Evolutionary conservation across 2,113 vertebrate genomes (phyloP).

Genomic region (Etheostoma cragini): DNA sequence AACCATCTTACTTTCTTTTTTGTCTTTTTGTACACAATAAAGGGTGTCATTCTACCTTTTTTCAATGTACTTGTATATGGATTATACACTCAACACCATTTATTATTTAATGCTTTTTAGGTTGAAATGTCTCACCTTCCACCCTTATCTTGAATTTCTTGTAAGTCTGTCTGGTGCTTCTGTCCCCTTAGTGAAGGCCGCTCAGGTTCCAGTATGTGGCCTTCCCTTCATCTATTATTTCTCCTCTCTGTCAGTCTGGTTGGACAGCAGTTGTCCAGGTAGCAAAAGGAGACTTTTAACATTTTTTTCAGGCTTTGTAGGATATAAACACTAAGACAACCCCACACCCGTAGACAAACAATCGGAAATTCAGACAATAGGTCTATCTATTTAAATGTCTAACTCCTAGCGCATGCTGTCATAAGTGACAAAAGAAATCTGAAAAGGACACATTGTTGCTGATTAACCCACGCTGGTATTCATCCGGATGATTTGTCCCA

Average conservation of each 20-base stretch:
- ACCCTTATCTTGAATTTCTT: slow-evolving; percentile 2
- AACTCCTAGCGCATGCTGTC: background rate
- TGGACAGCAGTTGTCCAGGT: background rate
- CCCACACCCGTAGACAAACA: background rate
- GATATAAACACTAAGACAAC: background rate
- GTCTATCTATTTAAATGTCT: slow-evolving; percentile 1
- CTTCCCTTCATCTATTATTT: slow-evolving; percentile 70
- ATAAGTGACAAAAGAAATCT: background rate
- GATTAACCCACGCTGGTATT: background rate
- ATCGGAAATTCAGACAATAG: background rate
- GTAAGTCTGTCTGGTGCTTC: background rate
- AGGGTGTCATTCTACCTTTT: slow-evolving; percentile 45
- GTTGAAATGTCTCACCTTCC: background rate
- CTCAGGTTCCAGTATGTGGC: slow-evolving; percentile 53
- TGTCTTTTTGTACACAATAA: slow-evolving; percentile 64
- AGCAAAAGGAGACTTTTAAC: background rate
- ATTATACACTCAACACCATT: background rate
- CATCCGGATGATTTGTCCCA: background rate
- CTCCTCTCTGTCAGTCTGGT: slow-evolving; percentile 6
- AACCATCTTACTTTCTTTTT: slow-evolving; percentile 38
- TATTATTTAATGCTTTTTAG: slow-evolving; percentile 2
- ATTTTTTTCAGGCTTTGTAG: background rate
- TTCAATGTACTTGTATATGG: background rate
- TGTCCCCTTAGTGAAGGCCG: slow-evolving; percentile 20
- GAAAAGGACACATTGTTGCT: slow-evolving; percentile 1